Percentiles rank a stretch among this genome's conserved stretches.
Conservation (phyloP, 1,140 invertebrate species). For the Hestina assimilis region DNA sequence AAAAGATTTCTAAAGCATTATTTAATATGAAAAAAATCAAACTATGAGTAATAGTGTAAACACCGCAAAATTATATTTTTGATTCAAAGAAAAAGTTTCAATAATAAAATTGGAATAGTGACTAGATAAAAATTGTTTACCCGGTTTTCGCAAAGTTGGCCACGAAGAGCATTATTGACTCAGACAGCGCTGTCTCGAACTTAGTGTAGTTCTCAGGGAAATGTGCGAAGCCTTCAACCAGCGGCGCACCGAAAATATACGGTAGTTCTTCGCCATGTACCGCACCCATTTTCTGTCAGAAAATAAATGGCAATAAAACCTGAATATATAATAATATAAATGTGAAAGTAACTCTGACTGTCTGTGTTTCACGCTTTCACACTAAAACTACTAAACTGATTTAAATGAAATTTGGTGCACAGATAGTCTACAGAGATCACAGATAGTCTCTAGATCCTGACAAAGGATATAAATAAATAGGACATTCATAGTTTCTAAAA, state of each 20-base stretch:
- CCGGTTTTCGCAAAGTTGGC: slow-evolving; percentile 95
- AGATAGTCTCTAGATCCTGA: no score
- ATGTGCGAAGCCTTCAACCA: slow-evolving; percentile 86
- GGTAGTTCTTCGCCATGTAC: slow-evolving; percentile 95
- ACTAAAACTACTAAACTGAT: no score
- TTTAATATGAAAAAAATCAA: no score
- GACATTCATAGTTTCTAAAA: no score
- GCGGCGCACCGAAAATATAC: slow-evolving; percentile 91
- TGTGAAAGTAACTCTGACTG: no score
- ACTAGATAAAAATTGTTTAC: slow-evolving; percentile 56
- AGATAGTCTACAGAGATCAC: no score
- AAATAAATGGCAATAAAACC: slow-evolving; percentile 18
- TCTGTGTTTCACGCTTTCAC: no score
- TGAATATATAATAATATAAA: not conserved
- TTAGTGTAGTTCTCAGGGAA: slow-evolving; percentile 90
- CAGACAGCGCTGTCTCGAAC: slow-evolving; percentile 88
- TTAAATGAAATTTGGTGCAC: no score
- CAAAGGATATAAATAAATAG: no score
- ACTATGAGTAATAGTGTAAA: no score
- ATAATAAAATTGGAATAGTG: slow-evolving; percentile 3
- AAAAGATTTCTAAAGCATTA: no score
- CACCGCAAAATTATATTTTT: not conserved
- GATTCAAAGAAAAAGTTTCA: slow-evolving; percentile 1
- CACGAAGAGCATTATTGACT: slow-evolving; percentile 91
- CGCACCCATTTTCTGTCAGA: slow-evolving; percentile 87